Evolutionary conservation across 2,888 invertebrate species (phyloP).

Genomic region (Tenthredo livida): DNA sequence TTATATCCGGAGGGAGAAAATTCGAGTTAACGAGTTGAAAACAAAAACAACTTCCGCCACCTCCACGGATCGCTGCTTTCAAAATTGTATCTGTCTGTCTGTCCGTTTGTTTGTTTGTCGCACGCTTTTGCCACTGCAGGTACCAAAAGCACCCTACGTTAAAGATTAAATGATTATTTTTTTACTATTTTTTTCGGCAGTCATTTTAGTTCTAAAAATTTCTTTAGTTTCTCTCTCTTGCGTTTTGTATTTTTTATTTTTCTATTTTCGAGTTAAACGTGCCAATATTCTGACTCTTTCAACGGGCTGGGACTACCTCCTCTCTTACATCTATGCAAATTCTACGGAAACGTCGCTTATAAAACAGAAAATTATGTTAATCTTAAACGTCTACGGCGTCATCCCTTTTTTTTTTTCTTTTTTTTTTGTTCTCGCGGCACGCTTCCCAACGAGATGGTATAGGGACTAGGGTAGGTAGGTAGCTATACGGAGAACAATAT

Average conservation of each 20-base stretch:
- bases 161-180: neutral
- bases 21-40: constrained; percentile 52
- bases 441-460: neutral
- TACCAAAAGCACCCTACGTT: neutral
- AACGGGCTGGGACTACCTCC: neutral
- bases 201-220: neutral
- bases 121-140: neutral
- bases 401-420: neutral
- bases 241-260: neutral
- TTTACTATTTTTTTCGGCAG: neutral
- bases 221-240: neutral
- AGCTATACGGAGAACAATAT: constrained; percentile 6
- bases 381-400: constrained; percentile 43
- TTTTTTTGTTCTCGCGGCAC: neutral
- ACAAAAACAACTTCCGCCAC: constrained; percentile 46
- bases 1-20: neutral
- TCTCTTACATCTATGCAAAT: constrained; percentile 30
- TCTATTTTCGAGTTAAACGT: neutral
- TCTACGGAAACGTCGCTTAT: constrained; percentile 57
- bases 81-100: neutral
- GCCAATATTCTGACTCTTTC: constrained; percentile 1
- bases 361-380: constrained; percentile 65
- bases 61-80: neutral
- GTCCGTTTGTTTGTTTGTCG: neutral
- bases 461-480: neutral